These are phyloP conservation scores for Amaurobius ferox DNA, from an alignment of 2,888 invertebrate genomes.

Conservation along the genomic window DNA sequence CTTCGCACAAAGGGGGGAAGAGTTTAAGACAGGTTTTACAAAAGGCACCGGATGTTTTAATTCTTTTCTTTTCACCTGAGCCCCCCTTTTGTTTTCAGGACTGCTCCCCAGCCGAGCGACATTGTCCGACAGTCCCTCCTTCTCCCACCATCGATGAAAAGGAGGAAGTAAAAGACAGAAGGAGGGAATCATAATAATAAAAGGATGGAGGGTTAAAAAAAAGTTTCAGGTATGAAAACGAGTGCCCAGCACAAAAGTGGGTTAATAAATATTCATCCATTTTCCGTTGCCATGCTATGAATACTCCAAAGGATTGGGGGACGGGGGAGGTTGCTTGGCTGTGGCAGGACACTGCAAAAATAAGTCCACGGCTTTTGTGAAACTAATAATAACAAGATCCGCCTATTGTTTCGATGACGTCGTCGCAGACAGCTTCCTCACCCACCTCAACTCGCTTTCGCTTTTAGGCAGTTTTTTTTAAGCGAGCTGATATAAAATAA, in stretches of 20 bases:
- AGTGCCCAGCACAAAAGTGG: conserved; percentile 47
- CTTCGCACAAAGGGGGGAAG: conserved; percentile 31
- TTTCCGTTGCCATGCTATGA: conserved; percentile 47
- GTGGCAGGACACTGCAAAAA: conserved; percentile 43
- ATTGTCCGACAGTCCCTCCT: conserved; percentile 53
- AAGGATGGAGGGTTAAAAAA: conserved; percentile 30
- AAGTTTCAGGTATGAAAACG: conserved; percentile 59
- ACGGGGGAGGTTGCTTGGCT: not conserved
- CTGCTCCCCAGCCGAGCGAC: conserved; percentile 44
- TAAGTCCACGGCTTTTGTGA: conserved; percentile 51
- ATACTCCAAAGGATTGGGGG: conserved; percentile 24
- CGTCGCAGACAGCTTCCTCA: not conserved
- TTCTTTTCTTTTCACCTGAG: conserved; percentile 62
- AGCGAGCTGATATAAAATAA: not conserved
- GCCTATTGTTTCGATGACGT: conserved; percentile 4
- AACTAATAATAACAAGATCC: conserved; percentile 49
- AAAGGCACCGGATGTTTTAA: conserved; percentile 70
- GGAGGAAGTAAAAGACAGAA: conserved; percentile 46
- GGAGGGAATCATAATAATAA: conserved; percentile 51
- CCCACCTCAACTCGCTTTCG: not conserved
- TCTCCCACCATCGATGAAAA: conserved; percentile 20
- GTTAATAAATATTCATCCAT: conserved; percentile 65
- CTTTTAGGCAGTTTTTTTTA: not conserved
- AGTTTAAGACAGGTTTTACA: conserved; percentile 71
- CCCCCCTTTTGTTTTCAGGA: conserved; percentile 53